Base-by-base conservation (phyloP, 2,888 invertebrate genomes). In the Physocephala rufipes region DNA sequence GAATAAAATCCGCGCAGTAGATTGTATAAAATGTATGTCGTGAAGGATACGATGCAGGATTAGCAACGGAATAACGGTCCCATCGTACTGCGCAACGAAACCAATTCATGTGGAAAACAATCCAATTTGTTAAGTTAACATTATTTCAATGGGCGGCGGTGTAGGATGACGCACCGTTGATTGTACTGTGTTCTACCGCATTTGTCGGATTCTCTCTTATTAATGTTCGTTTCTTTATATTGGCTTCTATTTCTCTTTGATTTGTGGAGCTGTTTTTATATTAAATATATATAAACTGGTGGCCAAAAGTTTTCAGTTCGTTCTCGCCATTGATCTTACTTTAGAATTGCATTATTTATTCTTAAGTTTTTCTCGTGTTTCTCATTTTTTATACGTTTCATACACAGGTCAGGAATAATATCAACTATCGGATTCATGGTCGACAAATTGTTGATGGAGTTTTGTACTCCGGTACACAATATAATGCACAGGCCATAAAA, bases 71-170 rank as follows among this genome's bases (percentile, higher is more conserved):
- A 21, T 16, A 36, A 12, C 3, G 13, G 28, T 26, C 36, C n/a
- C n/a, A n/a, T n/a, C n/a, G n/a, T n/a, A n/a, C n/a, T 21, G 53
- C 53, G 24, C 55, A 55, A 78, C 81, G 78, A 79, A 82, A 81
- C 81, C 80, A 83, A 82, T 83, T 84, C 83, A 82, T 82, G 82
- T 82, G 84, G 84, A 84, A 84, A 84, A 84, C 84, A 84, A 84
- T 83, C 84, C 82, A 84, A 84, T 84, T 84, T 84, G 81, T 81
- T 82, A 73, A 71, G 82, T 81, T 78, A 79, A 80, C 79, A 69
- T 59, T 61, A 45, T 53, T 59, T 59, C 21, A 4, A 26, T 63
- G 24, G 30, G 4, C 26, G 19, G 21, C 15, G n/a, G 47, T 68
- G 58, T 15, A 28, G 13, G 16, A 21, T 58, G 30, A 19, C 51